These are phyloP conservation scores for Calvadosia cruxmelitensis DNA, from an alignment of 30 jellyfish, hydroid and myxozoan species.

Conservation along the genomic window DNA sequence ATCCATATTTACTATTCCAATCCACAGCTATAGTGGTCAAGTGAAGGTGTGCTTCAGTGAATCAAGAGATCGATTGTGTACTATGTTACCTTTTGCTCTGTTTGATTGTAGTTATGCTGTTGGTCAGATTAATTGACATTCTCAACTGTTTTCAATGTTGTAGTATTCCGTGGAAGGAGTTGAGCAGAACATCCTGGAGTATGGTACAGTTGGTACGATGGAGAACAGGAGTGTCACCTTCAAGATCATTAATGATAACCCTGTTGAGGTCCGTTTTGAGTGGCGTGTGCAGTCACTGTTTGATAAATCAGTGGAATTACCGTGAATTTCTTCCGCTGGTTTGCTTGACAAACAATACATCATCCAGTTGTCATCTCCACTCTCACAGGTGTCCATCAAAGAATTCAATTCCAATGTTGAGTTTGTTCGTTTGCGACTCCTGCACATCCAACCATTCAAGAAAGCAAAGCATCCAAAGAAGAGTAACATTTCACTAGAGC, in stretches of 20 bases:
- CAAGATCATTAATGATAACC: constrained; percentile 74
- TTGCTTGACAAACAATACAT: no score
- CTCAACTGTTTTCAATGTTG: background rate
- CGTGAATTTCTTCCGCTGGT: no score
- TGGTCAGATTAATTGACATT: no score
- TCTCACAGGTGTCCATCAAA: constrained; percentile 71
- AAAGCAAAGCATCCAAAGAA: constrained; percentile 33
- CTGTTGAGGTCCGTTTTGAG: constrained; percentile 94
- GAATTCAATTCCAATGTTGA: constrained; percentile 72
- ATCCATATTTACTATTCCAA: constrained; percentile 91
- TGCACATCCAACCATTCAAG: constrained; percentile 46
- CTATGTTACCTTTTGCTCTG: no score
- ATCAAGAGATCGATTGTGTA: no score
- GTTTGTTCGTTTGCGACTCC: constrained; percentile 78
- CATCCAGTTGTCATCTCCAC: background rate
- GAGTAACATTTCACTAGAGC: constrained; percentile 34
- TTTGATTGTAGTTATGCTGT: no score
- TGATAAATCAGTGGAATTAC: no score
- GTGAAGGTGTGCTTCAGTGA: constrained; percentile 67
- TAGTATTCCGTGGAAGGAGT: constrained; percentile 74
- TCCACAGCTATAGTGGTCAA: constrained; percentile 85
- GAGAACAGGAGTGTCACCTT: constrained; percentile 74
- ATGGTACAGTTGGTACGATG: constrained; percentile 83
- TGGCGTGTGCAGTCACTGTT: no score
- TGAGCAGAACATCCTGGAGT: constrained; percentile 64